A percentile compares a stretch with the other conserved stretches of the same genome.
Conservation (phyloP, 2,797 vertebrate species). For the Bradypodion pumilum region DNA sequence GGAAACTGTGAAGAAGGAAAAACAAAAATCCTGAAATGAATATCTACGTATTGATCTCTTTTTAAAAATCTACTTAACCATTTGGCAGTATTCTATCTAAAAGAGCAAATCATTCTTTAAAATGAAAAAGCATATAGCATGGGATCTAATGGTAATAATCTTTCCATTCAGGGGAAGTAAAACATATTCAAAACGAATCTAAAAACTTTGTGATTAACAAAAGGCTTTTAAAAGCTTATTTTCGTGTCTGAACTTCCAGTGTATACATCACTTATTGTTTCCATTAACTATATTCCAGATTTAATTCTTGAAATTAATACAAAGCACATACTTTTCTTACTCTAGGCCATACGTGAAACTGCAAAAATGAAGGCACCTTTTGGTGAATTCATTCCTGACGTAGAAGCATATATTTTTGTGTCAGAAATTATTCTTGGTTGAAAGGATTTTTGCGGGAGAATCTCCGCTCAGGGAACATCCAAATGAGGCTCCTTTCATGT, state of each 20-base stretch:
- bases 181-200: slow-evolving; percentile 37
- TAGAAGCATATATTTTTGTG: no score
- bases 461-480: no score
- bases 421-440: no score
- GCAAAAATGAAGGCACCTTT: no score
- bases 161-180: slow-evolving; percentile 1
- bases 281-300: background rate
- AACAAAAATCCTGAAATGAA: slow-evolving; percentile 4
- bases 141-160: slow-evolving; percentile 9
- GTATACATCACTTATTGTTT: background rate
- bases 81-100: slow-evolving; percentile 39
- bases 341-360: no score
- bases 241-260: slow-evolving; percentile 26
- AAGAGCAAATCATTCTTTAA: slow-evolving; percentile 1
- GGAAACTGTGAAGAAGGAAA: slow-evolving; percentile 17
- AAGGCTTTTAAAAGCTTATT: slow-evolving; percentile 12
- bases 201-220: background rate
- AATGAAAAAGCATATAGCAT: background rate
- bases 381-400: no score
- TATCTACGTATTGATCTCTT: slow-evolving; percentile 3
- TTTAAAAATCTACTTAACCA: background rate
- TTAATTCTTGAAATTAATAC: slow-evolving; percentile 14
- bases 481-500: no score
- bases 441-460: no score
- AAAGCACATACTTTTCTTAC: no score